Conservation (phyloP, 1,140 invertebrate genomes). For the Pemphigus obesinymphae region DNA sequence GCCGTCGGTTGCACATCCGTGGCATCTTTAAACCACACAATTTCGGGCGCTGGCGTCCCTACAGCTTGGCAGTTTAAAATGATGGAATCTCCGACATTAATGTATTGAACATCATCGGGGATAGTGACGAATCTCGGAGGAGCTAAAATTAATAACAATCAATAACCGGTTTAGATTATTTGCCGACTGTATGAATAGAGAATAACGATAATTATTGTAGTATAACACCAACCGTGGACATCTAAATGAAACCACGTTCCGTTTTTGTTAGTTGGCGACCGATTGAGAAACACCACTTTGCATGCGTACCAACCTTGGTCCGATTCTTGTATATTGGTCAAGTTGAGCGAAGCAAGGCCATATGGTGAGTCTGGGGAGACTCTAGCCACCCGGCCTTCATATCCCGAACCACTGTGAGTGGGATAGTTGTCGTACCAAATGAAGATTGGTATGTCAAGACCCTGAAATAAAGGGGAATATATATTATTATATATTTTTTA, state of each 20-base stretch:
- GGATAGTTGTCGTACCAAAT: slow-evolving; percentile 97
- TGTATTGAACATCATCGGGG: slow-evolving; percentile 90
- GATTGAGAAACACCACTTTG: slow-evolving; percentile 91
- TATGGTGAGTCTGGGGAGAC: slow-evolving; percentile 80
- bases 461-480: slow-evolving; percentile 55
- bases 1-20: slow-evolving; percentile 80
- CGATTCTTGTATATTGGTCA: slow-evolving; percentile 83
- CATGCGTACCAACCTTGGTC: slow-evolving; percentile 98
- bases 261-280: slow-evolving; percentile 79
- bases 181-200: neutral
- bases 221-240: slow-evolving; percentile 71
- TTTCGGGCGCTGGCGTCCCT: slow-evolving; percentile 85
- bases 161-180: neutral
- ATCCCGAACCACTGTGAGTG: slow-evolving; percentile 86
- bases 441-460: slow-evolving; percentile 89
- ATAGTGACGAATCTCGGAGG: slow-evolving; percentile 88
- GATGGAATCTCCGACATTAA: slow-evolving; percentile 90
- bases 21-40: slow-evolving; percentile 87
- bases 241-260: slow-evolving; percentile 95
- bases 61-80: slow-evolving; percentile 92
- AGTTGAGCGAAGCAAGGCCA: slow-evolving; percentile 85
- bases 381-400: slow-evolving; percentile 82
- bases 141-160: slow-evolving; percentile 52
- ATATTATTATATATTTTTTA: neutral
- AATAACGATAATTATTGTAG: neutral